Conservation (phyloP, 2,797 vertebrate species). For the Cryptoprocta ferox region DNA sequence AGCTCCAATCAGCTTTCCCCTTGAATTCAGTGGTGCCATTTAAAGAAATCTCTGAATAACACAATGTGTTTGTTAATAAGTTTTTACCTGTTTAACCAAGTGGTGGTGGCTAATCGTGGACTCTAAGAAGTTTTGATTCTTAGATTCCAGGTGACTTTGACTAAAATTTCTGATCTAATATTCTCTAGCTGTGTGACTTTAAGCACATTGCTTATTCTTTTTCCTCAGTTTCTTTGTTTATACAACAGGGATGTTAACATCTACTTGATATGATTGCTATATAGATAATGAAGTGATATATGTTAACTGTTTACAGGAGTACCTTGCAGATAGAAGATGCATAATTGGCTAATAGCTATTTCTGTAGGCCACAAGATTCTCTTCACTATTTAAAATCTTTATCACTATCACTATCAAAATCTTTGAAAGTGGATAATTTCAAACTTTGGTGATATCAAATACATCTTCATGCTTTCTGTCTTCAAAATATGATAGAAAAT, state of each 20-base stretch:
- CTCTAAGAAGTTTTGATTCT: neutral
- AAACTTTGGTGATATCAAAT: slow-evolving; percentile 26
- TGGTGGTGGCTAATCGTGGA: neutral
- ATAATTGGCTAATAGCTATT: slow-evolving; percentile 2
- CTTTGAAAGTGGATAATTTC: slow-evolving; percentile 39
- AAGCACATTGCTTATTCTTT: slow-evolving; percentile 10
- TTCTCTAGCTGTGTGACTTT: neutral
- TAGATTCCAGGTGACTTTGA: neutral
- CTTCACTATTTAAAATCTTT: slow-evolving; percentile 34
- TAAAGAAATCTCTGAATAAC: neutral
- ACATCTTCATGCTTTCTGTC: slow-evolving; percentile 28
- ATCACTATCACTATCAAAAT: too few species aligned
- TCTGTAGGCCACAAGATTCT: neutral
- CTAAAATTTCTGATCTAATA: neutral
- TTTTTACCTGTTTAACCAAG: neutral
- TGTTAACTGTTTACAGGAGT: neutral
- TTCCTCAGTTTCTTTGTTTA: slow-evolving; percentile 44
- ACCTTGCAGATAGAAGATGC: neutral
- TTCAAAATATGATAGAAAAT: slow-evolving; percentile 45
- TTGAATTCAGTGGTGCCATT: neutral
- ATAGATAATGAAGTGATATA: neutral
- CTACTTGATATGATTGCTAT: neutral
- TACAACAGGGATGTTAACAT: neutral
- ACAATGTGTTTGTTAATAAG: neutral
- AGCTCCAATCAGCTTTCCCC: neutral